Conservation (phyloP, 2,113 vertebrate genomes). For the Orycteropus afer region DNA sequence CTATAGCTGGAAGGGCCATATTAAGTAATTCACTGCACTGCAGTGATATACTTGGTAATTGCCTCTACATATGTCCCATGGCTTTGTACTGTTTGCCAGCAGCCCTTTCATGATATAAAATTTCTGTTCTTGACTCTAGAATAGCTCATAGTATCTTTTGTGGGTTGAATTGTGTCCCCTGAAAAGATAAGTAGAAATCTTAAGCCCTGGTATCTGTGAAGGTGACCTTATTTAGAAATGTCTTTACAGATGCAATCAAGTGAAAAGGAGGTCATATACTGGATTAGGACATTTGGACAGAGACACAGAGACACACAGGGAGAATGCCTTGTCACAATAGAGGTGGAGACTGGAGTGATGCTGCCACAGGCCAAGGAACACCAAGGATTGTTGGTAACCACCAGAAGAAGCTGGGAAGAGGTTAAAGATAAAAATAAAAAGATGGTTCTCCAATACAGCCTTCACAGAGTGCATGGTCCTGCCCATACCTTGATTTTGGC, state of each 20-base stretch:
- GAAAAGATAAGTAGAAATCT: neutral
- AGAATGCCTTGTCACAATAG: neutral
- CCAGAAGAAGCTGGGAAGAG: neutral
- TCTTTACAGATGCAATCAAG: neutral
- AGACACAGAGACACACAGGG: neutral
- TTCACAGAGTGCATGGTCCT: neutral
- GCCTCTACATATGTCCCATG: neutral
- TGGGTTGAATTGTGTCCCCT: neutral
- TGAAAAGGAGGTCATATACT: neutral
- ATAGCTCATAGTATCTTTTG: neutral
- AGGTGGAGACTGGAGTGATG: neutral
- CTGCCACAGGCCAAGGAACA: neutral
- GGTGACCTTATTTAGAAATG: neutral
- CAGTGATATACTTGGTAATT: neutral
- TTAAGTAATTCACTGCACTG: too few relatives aligned
- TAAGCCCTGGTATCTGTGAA: neutral
- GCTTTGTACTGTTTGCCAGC: constrained; percentile 22
- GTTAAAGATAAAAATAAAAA: too few relatives aligned
- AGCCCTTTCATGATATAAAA: neutral
- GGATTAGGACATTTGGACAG: neutral
- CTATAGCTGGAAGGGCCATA: too few relatives aligned
- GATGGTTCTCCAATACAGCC: neutral
- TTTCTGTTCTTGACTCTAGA: constrained; percentile 1
- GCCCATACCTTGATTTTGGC: neutral
- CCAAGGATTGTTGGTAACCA: neutral